Base-by-base conservation (phyloP, 1,140 invertebrate species). In the Drosophila biarmipes region DNA sequence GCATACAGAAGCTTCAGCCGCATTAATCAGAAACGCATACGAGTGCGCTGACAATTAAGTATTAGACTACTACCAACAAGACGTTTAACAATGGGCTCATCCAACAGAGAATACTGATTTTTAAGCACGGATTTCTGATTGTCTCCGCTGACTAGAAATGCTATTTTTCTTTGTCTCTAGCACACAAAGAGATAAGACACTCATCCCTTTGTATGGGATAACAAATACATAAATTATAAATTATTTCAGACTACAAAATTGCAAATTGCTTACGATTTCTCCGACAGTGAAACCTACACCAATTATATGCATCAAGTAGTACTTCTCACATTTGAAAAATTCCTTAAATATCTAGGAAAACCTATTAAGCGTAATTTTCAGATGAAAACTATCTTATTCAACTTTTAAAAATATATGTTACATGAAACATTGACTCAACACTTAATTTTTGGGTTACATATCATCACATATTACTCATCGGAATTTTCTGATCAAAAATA, bases 81-180 rank as follows among this genome's bases (percentile, higher is more conserved):
- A 55, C 21, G 37, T 27, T 37, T 15, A 61, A 61, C 57, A 56
- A 61, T 61, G 57, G 49, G 49, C 15, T 59, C 34, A 27, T 29
- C 31, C 27, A 31, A 55, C 37, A 7, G 34, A 38, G 5, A 55
- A 38, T 21, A 56, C 6, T 8, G 34, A 56, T 56, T 38, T 51
- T 57, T 19, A 19, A 57, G 56, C 38, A 61, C 42, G 19, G 10
- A 17, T 17, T 11, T 59, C 19, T 59, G 51, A 59, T n/a, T 55
- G 49, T 56, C 8, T 19, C n/a, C 21, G 15, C 15, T 37, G n/a
- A 17, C 15, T 29, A 38, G 12, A 56, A 29, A 57, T 57, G 15
- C 8, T 21, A 61, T 56, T 38, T 57, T 29, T 61, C 57, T 61
- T 61, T 61, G 57, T 61, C 37, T 61, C 2, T 10, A 12, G 11